These are phyloP conservation scores for Rhinogobio ventralis DNA, from an alignment of 2,797 vertebrate species.

Conservation along the genomic window DNA sequence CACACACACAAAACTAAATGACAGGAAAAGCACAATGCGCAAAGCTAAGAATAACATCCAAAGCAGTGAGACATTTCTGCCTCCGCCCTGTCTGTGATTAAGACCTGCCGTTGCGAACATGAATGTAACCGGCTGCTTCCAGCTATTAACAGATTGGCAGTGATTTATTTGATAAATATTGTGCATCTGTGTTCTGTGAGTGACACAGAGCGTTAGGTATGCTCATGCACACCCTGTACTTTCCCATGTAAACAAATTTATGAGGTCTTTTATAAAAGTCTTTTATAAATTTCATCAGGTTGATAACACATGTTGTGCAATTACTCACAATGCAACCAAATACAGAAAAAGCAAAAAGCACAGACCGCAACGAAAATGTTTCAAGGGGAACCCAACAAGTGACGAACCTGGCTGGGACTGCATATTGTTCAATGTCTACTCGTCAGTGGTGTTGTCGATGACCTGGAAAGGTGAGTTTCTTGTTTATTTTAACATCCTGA, in stretches of 20 bases:
- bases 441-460: not conserved
- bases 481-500: not conserved
- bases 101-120: slow-evolving; percentile 17
- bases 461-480: too few species aligned
- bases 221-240: not conserved
- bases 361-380: too few species aligned
- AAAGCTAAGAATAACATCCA: not conserved
- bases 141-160: slow-evolving; percentile 24
- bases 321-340: not conserved
- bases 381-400: not conserved
- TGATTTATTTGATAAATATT: slow-evolving; percentile 19
- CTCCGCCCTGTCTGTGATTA: slow-evolving; percentile 27
- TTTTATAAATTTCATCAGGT: not conserved
- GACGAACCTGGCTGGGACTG: not conserved
- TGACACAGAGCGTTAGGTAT: not conserved
- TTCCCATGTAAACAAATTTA: not conserved
- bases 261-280: too few species aligned
- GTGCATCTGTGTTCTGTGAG: not conserved
- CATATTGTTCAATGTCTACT: not conserved
- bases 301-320: not conserved
- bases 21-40: not conserved
- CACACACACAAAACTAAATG: not conserved
- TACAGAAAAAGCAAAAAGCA: not conserved
- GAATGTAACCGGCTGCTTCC: not conserved
- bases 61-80: not conserved